Conservation (phyloP, 2,888 invertebrate species). For the Pegoplata infirma region DNA sequence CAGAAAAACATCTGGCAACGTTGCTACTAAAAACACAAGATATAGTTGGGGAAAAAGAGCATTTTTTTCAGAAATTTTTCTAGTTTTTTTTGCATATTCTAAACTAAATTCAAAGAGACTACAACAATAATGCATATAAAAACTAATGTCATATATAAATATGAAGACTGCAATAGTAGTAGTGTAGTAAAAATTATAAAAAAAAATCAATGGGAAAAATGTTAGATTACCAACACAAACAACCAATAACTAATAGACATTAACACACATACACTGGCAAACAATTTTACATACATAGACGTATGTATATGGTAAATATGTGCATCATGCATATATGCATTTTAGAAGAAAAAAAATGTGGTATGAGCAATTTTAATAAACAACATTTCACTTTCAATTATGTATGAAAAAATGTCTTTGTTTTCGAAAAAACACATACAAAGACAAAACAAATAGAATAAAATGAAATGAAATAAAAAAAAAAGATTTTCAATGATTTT, state of each 20-base stretch:
- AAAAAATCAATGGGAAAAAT: constrained; percentile 27
- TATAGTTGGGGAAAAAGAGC: not conserved
- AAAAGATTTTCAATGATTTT: not conserved
- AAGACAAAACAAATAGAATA: not conserved
- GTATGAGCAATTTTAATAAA: constrained; percentile 42
- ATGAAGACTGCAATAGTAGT: not conserved
- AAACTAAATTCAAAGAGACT: constrained; percentile 8
- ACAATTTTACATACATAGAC: not conserved
- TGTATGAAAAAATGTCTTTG: constrained; percentile 18
- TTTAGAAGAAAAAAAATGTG: constrained; percentile 3
- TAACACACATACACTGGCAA: not conserved
- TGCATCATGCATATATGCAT: not conserved
- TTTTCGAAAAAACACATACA: constrained; percentile 3
- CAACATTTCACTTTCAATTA: constrained; percentile 58
- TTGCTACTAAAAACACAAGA: too few species aligned
- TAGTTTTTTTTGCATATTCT: too few species aligned
- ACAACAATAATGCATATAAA: not conserved
- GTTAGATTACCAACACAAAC: not conserved
- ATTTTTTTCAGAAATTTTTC: not conserved
- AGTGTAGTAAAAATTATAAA: not conserved
- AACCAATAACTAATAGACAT: not conserved
- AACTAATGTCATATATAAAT: constrained; percentile 26
- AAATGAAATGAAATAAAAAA: not conserved
- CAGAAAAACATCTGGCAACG: too few species aligned
- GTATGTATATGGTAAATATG: constrained; percentile 3